Conservation (phyloP, 2,888 invertebrate genomes). For the Lordiphosa andalusiaca region DNA sequence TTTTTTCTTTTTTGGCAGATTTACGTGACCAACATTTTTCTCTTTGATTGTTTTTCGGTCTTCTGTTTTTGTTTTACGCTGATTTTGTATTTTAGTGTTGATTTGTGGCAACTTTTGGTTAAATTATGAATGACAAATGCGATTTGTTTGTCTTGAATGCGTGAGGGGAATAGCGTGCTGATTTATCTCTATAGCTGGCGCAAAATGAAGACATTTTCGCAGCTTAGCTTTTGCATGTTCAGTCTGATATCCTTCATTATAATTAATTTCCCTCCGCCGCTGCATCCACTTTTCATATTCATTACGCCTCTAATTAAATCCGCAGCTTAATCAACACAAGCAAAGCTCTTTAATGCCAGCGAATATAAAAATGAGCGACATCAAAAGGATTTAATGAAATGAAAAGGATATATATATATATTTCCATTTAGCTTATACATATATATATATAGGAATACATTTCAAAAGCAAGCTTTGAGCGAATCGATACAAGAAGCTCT, state of each 20-base stretch:
- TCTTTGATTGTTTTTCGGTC: conserved; percentile 43
- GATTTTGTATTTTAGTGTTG: conserved; percentile 36
- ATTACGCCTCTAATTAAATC: conserved; percentile 35
- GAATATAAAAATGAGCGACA: conserved; percentile 33
- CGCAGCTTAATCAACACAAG: conserved; percentile 48
- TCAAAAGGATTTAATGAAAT: conserved; percentile 68
- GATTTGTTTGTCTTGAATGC: conserved; percentile 11
- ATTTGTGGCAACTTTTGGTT: conserved; percentile 29
- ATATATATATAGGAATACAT: conserved; percentile 18
- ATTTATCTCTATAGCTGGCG: background rate
- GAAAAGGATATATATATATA: conserved; percentile 49
- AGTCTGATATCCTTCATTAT: conserved; percentile 5
- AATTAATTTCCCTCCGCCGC: conserved; percentile 9
- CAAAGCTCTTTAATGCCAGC: conserved; percentile 9
- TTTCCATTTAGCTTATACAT: conserved; percentile 47
- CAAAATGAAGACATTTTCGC: conserved; percentile 1
- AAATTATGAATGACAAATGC: conserved; percentile 45
- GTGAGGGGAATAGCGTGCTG: conserved; percentile 11
- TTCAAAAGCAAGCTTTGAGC: conserved; percentile 9
- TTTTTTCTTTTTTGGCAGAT: conserved; percentile 6
- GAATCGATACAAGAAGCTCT: conserved; percentile 11
- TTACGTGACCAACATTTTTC: conserved; percentile 65
- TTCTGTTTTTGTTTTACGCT: conserved; percentile 9
- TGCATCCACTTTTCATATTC: conserved; percentile 6
- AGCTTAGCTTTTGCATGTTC: conserved; percentile 1